Base-by-base conservation (phyloP, 2,113 vertebrate species). In the Cyrtonyx montezumae region DNA sequence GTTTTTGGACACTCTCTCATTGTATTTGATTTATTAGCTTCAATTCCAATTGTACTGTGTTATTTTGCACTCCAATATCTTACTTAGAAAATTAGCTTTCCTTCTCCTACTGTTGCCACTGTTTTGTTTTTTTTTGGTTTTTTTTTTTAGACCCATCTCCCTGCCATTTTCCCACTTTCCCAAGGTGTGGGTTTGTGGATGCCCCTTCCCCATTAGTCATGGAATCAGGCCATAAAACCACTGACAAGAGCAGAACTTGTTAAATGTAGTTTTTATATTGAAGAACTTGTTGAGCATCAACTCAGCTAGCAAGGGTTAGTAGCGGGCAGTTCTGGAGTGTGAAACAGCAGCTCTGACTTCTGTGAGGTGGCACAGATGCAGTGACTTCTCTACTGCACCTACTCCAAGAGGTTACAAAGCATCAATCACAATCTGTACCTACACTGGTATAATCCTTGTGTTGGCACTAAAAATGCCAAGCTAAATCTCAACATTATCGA, bases 401-500 rank as follows among this genome's bases (percentile, higher is more conserved):
- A 30, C n/a, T 79, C 55, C 43, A 1, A 3, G 4, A 46, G 22
- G 40, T 40, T 76, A 51, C 0, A 63, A 34, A 76, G 46, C 26
- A 81, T 49, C 32, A 20, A 51, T 71, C 14, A 8, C 4, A 56
- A 56, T 10, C n/a, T 55, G 15, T 14, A 69, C 9, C 71, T 48
- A 37, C 51, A 48, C 91, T 76, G 56, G 45, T n/a, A 62, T 5
- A 92, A 79, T 68, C 49, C 18, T 85, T 92, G 42, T 79, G 48
- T 21, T 61, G 19, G 26, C 70, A 74, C 21, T 63, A 87, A 62
- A 21, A 80, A 84, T 22, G 28, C 48, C 85, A 90, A 97, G 85
- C 58, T 94, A 46, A 87, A 48, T 91, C 17, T 88, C 93, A 94
- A 87, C 76, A 94, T 93, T 59, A 70, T 49, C 28, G 65, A 79